Conservation (phyloP, 2,888 invertebrate genomes). For the Epinotia demarniana region DNA sequence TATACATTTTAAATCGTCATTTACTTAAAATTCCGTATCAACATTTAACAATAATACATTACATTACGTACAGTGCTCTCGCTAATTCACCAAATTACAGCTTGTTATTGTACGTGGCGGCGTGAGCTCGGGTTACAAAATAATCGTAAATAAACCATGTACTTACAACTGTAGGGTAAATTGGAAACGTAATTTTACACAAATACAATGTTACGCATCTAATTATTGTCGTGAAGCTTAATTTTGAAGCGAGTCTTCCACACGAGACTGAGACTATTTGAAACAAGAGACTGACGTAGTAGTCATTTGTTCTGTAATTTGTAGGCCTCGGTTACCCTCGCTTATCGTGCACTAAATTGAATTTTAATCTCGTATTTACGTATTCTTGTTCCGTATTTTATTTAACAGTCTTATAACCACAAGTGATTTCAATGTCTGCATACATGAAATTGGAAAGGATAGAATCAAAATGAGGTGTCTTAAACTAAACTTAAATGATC, state of each 20-base stretch:
- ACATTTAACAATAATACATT: conserved; percentile 80
- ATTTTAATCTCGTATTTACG: conserved; percentile 60
- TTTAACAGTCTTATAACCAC: conserved; percentile 64
- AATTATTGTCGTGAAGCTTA: conserved; percentile 78
- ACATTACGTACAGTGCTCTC: conserved; percentile 70
- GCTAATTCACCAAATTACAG: conserved; percentile 47
- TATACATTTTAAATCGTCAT: conserved; percentile 79
- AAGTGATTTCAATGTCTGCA: conserved; percentile 15
- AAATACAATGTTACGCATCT: conserved; percentile 61
- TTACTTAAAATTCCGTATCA: conserved; percentile 80
- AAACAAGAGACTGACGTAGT: background rate
- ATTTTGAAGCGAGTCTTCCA: conserved; percentile 54
- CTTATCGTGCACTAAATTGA: conserved; percentile 47
- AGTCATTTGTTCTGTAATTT: conserved; percentile 32
- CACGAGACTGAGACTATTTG: background rate
- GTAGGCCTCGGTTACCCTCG: conserved; percentile 32
- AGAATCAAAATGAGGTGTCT: conserved; percentile 34
- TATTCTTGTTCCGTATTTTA: conserved; percentile 64
- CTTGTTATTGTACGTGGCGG: conserved; percentile 8
- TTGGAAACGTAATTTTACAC: conserved; percentile 49
- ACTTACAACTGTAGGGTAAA: conserved; percentile 35
- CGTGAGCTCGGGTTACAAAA: conserved; percentile 28
- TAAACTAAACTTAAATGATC: conserved; percentile 50
- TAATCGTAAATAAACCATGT: conserved; percentile 34
- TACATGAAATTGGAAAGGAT: conserved; percentile 13